A percentile compares a stretch with the other conserved stretches of the same genome.
phyloP scores from a whole-genome alignment of 2,797 vertebrate genomes.

The Myotis findleyi region DNA sequence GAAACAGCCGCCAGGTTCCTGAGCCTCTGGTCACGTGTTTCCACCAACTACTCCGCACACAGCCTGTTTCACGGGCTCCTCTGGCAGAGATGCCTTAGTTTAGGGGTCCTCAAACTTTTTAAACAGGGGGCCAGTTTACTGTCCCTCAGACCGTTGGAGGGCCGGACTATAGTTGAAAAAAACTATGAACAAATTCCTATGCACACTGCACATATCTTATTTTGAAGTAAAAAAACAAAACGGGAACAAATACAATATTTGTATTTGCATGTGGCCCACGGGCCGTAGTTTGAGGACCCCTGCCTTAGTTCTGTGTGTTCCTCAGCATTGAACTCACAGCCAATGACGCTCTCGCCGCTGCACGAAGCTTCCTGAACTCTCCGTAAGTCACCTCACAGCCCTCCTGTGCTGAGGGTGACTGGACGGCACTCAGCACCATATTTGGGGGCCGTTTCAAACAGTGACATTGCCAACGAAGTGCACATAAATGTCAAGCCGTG shows the following conservation, averaged over 20 bases:
- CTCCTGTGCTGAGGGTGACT: background rate
- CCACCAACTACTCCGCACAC: background rate
- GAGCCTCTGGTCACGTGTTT: background rate
- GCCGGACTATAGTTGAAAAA: no score
- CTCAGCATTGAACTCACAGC: rapidly evolving
- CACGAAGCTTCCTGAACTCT: background rate
- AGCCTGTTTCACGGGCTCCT: background rate
- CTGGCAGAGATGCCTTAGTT: background rate
- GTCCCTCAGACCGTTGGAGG: no score
- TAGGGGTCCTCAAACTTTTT: no score
- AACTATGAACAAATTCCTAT: no score
- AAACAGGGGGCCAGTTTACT: no score
- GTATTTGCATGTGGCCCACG: no score
- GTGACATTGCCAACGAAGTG: background rate
- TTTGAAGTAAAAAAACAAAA: no score
- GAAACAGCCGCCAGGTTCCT: background rate
- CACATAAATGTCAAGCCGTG: rapidly evolving
- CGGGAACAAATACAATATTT: no score
- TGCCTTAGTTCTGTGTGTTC: rapidly evolving
- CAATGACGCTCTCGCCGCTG: rapidly evolving
- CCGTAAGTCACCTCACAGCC: rapidly evolving
- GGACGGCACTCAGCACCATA: rapidly evolving
- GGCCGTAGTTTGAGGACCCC: no score
- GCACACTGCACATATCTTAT: no score
- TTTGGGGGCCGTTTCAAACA: background rate